These are phyloP conservation scores for Drosophila saltans DNA, from an alignment of 1,140 invertebrate genomes.

Conservation along the genomic window DNA sequence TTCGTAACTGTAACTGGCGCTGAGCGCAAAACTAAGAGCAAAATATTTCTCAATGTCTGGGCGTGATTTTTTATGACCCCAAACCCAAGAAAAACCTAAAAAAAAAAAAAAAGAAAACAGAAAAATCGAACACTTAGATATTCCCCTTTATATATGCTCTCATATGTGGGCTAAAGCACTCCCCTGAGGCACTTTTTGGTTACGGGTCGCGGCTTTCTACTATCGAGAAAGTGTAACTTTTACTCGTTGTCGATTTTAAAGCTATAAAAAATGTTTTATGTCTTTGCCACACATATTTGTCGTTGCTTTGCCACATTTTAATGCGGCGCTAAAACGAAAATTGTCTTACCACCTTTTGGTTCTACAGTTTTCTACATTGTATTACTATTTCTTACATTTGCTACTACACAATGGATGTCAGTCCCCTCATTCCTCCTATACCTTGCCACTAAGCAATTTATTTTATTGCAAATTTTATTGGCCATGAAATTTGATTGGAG, in stretches of 20 bases:
- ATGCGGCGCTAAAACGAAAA: slow-evolving; percentile 66
- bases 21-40: slow-evolving; percentile 28
- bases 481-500: slow-evolving; percentile 69
- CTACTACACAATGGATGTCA: no score
- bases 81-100: slow-evolving; percentile 1
- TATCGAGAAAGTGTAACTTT: slow-evolving; percentile 79
- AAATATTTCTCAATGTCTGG: slow-evolving; percentile 36
- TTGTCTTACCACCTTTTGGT: slow-evolving; percentile 66
- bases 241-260: slow-evolving; percentile 76
- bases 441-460: slow-evolving; percentile 55
- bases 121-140: slow-evolving; percentile 13
- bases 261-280: slow-evolving; percentile 81
- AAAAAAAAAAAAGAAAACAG: slow-evolving; percentile 27
- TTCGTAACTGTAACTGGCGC: slow-evolving; percentile 57
- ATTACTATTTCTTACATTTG: slow-evolving; percentile 4
- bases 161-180: slow-evolving; percentile 49
- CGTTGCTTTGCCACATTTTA: slow-evolving; percentile 21
- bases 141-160: not conserved
- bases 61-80: slow-evolving; percentile 69
- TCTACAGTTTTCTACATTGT: slow-evolving; percentile 4
- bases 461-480: slow-evolving; percentile 80
- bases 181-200: slow-evolving; percentile 44
- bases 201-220: slow-evolving; percentile 55
- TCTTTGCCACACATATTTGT: slow-evolving; percentile 40
- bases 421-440: not conserved